Evolutionary conservation across 2,797 vertebrate species (phyloP).

Genomic region (Microctenopoma lineatum): DNA sequence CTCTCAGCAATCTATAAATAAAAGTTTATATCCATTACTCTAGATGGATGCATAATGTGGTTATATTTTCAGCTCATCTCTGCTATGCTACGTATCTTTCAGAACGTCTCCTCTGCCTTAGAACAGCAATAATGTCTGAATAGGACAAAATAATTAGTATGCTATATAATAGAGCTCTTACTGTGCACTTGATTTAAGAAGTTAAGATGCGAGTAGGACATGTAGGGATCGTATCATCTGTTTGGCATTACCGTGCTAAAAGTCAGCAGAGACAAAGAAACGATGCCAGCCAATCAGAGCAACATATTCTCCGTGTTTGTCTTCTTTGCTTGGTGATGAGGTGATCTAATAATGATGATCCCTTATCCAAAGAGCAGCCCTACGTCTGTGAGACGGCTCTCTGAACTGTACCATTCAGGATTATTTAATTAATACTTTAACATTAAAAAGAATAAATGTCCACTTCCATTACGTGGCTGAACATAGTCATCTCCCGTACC

Average conservation of each 20-base stretch:
- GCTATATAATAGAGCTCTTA: not conserved
- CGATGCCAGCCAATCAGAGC: not conserved
- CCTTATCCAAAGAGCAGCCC: not conserved
- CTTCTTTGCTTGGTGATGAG: not conserved
- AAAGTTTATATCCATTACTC: conserved; percentile 21
- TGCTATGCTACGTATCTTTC: conserved; percentile 1
- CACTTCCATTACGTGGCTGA: conserved; percentile 44
- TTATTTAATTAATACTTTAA: conserved; percentile 39
- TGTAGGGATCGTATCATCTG: not conserved
- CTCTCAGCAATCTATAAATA: conserved; percentile 31
- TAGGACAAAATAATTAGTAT: not conserved
- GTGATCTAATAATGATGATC: conserved; percentile 4
- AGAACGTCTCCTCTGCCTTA: not conserved
- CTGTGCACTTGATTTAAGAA: not conserved
- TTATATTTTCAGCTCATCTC: not conserved
- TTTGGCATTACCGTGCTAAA: not conserved
- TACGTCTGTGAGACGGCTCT: conserved; percentile 4
- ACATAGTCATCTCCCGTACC: conserved; percentile 15
- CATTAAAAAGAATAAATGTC: conserved; percentile 45
- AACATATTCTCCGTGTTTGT: not conserved
- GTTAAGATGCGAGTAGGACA: not conserved
- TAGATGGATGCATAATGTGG: conserved; percentile 7
- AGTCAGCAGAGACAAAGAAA: not conserved
- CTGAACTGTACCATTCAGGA: not conserved
- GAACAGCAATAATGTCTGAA: conserved; percentile 3